These are phyloP conservation scores for Aptenodytes forsteri DNA, from an alignment of 2,113 vertebrate species.

Conservation along the genomic window DNA sequence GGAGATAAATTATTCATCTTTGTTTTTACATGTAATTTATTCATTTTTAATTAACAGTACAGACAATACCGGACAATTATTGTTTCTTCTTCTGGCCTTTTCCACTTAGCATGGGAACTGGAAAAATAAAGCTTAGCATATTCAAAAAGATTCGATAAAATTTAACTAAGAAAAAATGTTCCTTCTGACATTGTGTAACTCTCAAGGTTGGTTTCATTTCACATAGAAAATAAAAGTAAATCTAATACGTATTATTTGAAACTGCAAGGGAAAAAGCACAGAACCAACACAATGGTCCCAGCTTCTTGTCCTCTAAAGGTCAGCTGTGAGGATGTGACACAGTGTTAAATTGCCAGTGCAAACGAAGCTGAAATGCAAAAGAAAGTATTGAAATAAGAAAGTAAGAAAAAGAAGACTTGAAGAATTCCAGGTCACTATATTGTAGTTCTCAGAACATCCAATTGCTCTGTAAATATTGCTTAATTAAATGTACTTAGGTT, in stretches of 20 bases:
- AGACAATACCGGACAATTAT: background rate
- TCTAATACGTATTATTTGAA: background rate
- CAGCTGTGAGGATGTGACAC: background rate
- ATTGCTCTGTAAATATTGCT: slow-evolving; percentile 15
- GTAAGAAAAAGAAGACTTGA: background rate
- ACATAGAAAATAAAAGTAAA: background rate
- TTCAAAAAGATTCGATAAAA: background rate
- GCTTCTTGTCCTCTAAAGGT: background rate
- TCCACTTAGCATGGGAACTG: background rate
- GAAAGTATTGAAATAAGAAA: background rate
- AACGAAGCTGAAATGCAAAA: background rate
- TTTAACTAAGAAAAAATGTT: background rate
- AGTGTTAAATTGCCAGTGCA: background rate
- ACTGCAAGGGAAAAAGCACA: background rate
- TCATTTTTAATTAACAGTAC: background rate
- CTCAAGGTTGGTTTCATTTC: background rate
- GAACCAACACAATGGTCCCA: background rate
- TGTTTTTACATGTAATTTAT: background rate
- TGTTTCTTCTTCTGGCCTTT: background rate
- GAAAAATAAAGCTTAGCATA: background rate
- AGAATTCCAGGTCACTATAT: background rate
- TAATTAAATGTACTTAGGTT: slow-evolving; percentile 10
- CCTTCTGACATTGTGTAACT: background rate
- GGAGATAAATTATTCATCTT: background rate
- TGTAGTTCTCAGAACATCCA: background rate